A percentile compares a stretch with the other conserved stretches of the same genome.
phyloP scores from a whole-genome alignment of 2,797 vertebrate species.

The Valencia hispanica region DNA sequence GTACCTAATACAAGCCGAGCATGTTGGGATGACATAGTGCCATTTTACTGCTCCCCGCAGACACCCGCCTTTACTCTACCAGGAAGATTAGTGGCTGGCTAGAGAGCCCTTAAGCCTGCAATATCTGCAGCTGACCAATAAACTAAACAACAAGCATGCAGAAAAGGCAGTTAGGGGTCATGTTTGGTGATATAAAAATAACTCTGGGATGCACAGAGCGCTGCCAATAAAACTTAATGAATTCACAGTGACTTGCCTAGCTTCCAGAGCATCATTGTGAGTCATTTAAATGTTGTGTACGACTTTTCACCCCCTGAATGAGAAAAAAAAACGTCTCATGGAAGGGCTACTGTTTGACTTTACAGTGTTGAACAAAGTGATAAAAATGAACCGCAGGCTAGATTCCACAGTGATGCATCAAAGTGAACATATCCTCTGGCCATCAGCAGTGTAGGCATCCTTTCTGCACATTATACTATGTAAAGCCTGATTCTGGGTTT shows the following conservation, averaged over 20 bases:
- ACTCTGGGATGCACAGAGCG: conserved; percentile 1
- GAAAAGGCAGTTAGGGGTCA: conserved; percentile 50
- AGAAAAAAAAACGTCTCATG: conserved; percentile 27
- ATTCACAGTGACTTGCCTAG: conserved; percentile 29
- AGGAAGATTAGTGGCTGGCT: conserved; percentile 65
- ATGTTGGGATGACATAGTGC: conserved; percentile 60
- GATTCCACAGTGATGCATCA: conserved; percentile 49
- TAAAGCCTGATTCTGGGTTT: conserved; percentile 39
- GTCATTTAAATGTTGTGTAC: conserved; percentile 43
- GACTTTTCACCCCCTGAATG: not conserved
- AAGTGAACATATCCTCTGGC: conserved; percentile 58
- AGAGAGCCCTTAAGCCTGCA: conserved; percentile 64
- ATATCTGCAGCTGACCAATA: conserved; percentile 63
- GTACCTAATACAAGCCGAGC: conserved; percentile 66
- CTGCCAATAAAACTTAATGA: conserved; percentile 25
- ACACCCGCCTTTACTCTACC: conserved; percentile 41
- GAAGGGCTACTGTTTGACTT: conserved; percentile 48
- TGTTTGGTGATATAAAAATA: conserved; percentile 51
- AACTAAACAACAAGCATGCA: conserved; percentile 59
- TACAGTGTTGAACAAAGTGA: conserved; percentile 48
- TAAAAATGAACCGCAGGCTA: conserved; percentile 56
- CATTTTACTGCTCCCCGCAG: conserved; percentile 67
- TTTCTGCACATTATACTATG: conserved; percentile 44
- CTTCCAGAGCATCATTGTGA: conserved; percentile 34
- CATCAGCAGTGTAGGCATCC: conserved; percentile 56